These are phyloP conservation scores for Pelobates fuscus DNA, from an alignment of 2,113 vertebrate species.

Conservation along the genomic window DNA sequence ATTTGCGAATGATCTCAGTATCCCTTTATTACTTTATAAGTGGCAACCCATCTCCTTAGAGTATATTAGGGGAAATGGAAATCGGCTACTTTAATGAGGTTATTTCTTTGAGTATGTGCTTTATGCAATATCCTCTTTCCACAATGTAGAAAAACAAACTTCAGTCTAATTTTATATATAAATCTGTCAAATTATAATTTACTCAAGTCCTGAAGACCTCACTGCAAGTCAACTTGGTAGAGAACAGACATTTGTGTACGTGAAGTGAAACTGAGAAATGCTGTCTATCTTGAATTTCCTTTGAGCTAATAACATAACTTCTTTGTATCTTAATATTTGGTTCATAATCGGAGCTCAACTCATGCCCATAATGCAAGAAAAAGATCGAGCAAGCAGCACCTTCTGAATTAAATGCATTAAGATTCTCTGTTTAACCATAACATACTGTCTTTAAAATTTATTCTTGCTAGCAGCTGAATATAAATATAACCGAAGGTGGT, in stretches of 20 bases:
- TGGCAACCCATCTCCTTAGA: too few species aligned
- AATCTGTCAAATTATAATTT: too few species aligned
- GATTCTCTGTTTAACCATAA: constrained; percentile 39
- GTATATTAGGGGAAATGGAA: too few species aligned
- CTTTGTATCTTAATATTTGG: constrained; percentile 15
- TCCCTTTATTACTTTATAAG: too few species aligned
- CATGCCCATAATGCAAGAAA: background rate
- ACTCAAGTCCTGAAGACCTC: background rate
- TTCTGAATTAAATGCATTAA: constrained; percentile 20
- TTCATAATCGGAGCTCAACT: constrained; percentile 4
- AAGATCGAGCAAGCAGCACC: constrained; percentile 19
- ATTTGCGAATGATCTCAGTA: too few species aligned
- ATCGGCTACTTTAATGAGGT: too few species aligned
- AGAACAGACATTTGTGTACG: background rate
- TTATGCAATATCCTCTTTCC: too few species aligned
- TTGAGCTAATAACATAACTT: background rate
- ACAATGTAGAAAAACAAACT: too few species aligned
- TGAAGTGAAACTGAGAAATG: background rate
- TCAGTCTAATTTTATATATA: too few species aligned
- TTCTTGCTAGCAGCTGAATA: constrained; percentile 29
- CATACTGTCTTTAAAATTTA: constrained; percentile 40
- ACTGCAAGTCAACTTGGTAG: background rate
- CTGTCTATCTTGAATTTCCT: background rate
- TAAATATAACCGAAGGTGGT: constrained; percentile 44
- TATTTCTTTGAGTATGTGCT: too few species aligned